Evolutionary conservation across 2,797 vertebrate genomes (phyloP), one percentile per base, ranked within the genome.

Genomic region (Tachyglossus aculeatus): DNA sequence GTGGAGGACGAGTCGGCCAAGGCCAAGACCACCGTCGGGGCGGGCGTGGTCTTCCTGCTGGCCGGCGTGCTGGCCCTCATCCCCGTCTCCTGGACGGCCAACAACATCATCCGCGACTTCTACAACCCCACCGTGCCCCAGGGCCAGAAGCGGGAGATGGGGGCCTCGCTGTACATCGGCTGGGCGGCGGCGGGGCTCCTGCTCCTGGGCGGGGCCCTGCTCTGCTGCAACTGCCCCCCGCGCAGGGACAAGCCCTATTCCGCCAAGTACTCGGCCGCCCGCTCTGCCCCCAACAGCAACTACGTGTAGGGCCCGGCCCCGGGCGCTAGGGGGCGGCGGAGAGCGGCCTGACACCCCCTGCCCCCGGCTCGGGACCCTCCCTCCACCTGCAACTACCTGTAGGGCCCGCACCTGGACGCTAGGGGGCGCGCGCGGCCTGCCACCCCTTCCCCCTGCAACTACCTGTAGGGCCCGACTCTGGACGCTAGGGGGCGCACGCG

Each of bases 31-130:
- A 93, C 96, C 89, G 94, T 98, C 0, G 52, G 90, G 6, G 82
- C 95, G 0, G 96, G 97, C 0, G 82, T 94, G 60, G 77, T 96
- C 71, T 96, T 97, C 81, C 82, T 98, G 12, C n/a, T 96, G 2
- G 84, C 95, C 0, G 89, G 93, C 4, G 0, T 96, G 38, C 87
- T 98, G 47, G 76, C 93, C 36, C 75, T 98, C 71, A 93, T 96
- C 64, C 97, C 97, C 0, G 81, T 96, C 61, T 97, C 92, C 32
- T 99, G 96, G 96, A 96, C 95, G 0, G 96, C 96, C 71, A 94
- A 98, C 63, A 87, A 80, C 2, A 78, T 97, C 67, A 93, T 97
- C 87, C 90, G 85, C 3, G 95, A 99, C 67, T 98, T 98, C 88
- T 96, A 98, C 86, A 97, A 97, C 82, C 97, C 97, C 0, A 18